These are phyloP conservation scores for Synanceia verrucosa DNA, from an alignment of 2,797 vertebrate species.

Conservation along the genomic window DNA sequence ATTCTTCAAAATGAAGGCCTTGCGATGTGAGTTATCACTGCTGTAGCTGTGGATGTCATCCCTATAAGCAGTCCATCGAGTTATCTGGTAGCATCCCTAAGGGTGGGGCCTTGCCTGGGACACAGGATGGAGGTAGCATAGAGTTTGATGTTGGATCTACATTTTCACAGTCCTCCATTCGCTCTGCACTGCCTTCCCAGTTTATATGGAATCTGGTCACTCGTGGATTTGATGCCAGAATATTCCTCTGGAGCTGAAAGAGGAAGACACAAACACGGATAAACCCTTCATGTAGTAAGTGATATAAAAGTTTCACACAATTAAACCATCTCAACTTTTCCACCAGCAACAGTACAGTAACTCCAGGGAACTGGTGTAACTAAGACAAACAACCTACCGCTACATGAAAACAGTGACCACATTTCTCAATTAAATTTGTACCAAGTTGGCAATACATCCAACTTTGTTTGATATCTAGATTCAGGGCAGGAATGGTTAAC, in stretches of 20 bases:
- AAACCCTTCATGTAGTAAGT: too few relatives aligned
- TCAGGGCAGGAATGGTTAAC: background rate
- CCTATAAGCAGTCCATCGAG: slow-evolving; percentile 94
- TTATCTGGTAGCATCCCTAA: slow-evolving; percentile 89
- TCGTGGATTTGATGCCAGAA: slow-evolving; percentile 91
- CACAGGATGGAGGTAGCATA: slow-evolving; percentile 84
- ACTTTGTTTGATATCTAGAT: background rate
- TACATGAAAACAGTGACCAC: background rate
- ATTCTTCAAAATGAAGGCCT: slow-evolving; percentile 52
- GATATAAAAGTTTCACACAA: too few relatives aligned
- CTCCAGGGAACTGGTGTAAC: background rate
- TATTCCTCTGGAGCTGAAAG: slow-evolving; percentile 91
- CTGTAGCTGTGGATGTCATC: background rate
- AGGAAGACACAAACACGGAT: slow-evolving; percentile 5
- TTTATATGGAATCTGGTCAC: slow-evolving; percentile 96
- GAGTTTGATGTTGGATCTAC: slow-evolving; percentile 86
- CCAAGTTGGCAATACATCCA: background rate
- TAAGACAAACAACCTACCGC: background rate
- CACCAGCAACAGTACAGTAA: background rate
- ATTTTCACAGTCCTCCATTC: slow-evolving; percentile 90
- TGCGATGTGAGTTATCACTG: slow-evolving; percentile 34
- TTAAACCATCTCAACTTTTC: background rate
- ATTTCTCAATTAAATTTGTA: too few relatives aligned
- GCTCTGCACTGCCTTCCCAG: slow-evolving; percentile 89
- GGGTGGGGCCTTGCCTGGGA: slow-evolving; percentile 85